Evolutionary conservation across 2,888 invertebrate genomes (phyloP), one percentile per base, ranked within the genome.

Genomic region (Troglohyphantes excavatus): DNA sequence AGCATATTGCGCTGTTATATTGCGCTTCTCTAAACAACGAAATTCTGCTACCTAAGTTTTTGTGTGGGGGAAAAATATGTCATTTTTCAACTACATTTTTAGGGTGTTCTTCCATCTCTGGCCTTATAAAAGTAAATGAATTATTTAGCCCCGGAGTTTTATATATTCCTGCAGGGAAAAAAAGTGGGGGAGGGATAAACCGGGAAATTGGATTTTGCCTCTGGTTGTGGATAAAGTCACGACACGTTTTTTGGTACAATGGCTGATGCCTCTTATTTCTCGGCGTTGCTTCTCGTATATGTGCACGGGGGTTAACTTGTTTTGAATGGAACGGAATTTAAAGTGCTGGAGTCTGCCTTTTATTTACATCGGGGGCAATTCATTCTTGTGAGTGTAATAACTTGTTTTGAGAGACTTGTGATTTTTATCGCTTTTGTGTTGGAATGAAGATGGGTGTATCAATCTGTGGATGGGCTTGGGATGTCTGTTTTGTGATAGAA

Each of bases 81-180:
- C 86, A 86, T 79, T 86, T 86, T 61, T 86, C 79, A 86, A 72
- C 86, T 63, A 79, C 78, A 78, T 72, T 61, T 79, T 86, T 79
- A 65, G 53, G 61, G 68, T 53, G 53, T 78, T 79, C 43, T 43
- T 59, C 72, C 72, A 46, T 68, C 70, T 72, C 27, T 61, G 59
- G 86, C 46, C 78, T 79, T 72, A 63, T 86, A 65, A 79, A 76
- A 26, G 72, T 72, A 72, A 86, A 86, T 86, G 86, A 86, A 86
- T 86, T 79, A 79, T 86, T 86, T 86, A 79, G 68, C 70, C 17
- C 63, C 79, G 33, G 65, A 78, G 63, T 78, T 86, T 72, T 79
- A 72, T 86, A 86, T 79, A 81, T 78, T 85, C 72, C 75, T 63
- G 19, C 59, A 61, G 63, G 78, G 39, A 39, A 39, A n/a, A n/a